Evolutionary conservation across 1,140 invertebrate genomes (phyloP).

Genomic region (Trichonephila clavata): DNA sequence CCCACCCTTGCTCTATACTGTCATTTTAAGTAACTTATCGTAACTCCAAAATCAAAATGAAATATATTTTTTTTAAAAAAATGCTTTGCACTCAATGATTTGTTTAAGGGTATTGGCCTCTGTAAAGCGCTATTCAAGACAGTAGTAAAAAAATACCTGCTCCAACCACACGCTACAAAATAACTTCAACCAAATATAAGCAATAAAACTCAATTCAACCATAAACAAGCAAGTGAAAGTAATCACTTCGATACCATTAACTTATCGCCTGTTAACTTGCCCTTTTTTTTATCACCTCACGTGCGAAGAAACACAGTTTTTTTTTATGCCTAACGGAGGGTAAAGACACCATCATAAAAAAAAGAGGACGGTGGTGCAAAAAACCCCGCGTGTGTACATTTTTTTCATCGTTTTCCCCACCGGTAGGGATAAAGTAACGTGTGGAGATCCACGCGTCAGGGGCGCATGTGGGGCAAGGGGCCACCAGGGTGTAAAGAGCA

Average conservation of each 20-base stretch:
- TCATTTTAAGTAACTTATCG: no score
- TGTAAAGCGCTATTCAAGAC: no score
- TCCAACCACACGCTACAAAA: no score
- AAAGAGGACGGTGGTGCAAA: constrained; percentile 24
- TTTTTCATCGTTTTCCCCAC: constrained; percentile 35
- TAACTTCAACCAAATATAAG: not conserved
- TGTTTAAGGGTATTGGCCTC: no score
- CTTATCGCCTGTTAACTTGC: constrained; percentile 41
- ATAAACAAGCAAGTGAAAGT: constrained; percentile 18
- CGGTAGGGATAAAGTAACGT: not conserved
- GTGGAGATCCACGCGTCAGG: constrained; percentile 54
- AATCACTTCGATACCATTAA: constrained; percentile 23
- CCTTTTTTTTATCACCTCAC: constrained; percentile 31
- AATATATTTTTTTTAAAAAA: no score
- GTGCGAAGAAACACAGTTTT: constrained; percentile 21
- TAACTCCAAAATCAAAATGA: no score
- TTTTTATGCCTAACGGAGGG: not conserved
- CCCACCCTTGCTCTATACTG: no score
- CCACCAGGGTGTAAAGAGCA: constrained; percentile 53
- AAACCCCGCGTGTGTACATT: not conserved
- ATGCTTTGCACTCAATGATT: no score
- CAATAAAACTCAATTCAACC: not conserved
- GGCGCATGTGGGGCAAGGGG: constrained; percentile 47
- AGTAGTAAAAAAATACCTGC: no score
- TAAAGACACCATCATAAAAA: constrained; percentile 17